phyloP scores from a whole-genome alignment of 2,888 invertebrate species.

The Papilio demoleus region DNA sequence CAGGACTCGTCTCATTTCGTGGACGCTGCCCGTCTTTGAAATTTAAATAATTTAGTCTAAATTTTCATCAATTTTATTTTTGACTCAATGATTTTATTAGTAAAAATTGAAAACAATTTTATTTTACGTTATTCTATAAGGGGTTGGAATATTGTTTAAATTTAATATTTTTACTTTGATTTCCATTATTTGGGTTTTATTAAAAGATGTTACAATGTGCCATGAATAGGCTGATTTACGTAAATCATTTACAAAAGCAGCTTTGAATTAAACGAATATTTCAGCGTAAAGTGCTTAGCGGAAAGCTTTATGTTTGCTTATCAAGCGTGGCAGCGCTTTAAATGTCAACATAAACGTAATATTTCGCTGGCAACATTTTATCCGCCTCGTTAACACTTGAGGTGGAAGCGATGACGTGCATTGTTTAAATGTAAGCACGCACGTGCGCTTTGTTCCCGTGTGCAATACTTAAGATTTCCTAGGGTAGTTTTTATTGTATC shows the following conservation, averaged over 20 bases:
- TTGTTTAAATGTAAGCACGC: slow-evolving; percentile 78
- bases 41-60: too few relatives aligned
- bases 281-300: slow-evolving; percentile 5
- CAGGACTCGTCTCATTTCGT: too few relatives aligned
- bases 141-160: too few relatives aligned
- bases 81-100: too few relatives aligned
- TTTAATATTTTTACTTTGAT: too few relatives aligned
- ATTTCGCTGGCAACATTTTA: slow-evolving; percentile 63
- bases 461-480: slow-evolving; percentile 77
- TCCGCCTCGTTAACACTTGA: slow-evolving; percentile 62
- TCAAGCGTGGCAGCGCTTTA: slow-evolving; percentile 21
- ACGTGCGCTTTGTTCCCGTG: slow-evolving; percentile 72
- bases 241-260: slow-evolving; percentile 14
- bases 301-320: slow-evolving; percentile 30
- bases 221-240: slow-evolving; percentile 11
- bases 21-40: too few relatives aligned
- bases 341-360: slow-evolving; percentile 35
- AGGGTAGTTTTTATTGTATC: slow-evolving; percentile 58
- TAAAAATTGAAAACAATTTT: too few relatives aligned
- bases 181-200: neutral
- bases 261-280: slow-evolving; percentile 5
- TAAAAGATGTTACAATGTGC: neutral
- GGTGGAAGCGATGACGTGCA: slow-evolving; percentile 70
- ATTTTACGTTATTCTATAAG: too few relatives aligned
- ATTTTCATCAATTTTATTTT: too few relatives aligned